Conservation (phyloP, 2,113 vertebrate species). For the Amia ocellicauda region DNA sequence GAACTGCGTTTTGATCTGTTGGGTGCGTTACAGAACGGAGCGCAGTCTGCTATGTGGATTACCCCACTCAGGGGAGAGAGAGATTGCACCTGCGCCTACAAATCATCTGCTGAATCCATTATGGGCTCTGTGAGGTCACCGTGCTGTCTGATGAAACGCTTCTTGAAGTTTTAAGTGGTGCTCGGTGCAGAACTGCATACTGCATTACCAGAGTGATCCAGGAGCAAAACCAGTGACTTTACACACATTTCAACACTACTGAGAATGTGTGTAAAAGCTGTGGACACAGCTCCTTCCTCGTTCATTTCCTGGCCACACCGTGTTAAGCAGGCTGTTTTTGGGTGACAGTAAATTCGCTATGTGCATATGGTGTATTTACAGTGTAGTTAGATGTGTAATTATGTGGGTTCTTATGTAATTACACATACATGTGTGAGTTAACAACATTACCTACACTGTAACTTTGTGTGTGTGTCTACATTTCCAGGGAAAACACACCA, state of each 20-base stretch:
- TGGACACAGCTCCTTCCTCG: no score
- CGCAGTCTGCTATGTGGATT: not conserved
- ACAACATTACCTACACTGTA: no score
- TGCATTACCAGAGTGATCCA: not conserved
- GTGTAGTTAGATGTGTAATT: no score
- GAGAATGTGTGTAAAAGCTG: no score
- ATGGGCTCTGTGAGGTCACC: not conserved
- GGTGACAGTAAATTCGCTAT: no score
- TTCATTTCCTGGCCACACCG: no score
- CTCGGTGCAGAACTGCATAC: not conserved
- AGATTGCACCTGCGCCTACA: slow-evolving; percentile 9
- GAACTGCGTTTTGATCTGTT: not conserved
- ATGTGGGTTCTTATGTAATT: no score
- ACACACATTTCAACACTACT: not conserved
- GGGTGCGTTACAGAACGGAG: not conserved
- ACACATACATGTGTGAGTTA: no score
- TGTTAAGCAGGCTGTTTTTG: no score
- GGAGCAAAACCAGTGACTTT: not conserved
- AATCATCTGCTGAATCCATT: slow-evolving; percentile 16
- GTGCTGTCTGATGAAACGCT: not conserved
- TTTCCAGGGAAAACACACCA: no score
- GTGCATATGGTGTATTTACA: no score
- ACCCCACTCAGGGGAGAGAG: not conserved
- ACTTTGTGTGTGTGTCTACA: no score
- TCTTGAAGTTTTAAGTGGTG: slow-evolving; percentile 1